Evolutionary conservation across 2,113 vertebrate genomes (phyloP), one percentile per base, ranked within the genome.

Genomic region (Pachycephala philippinensis): DNA sequence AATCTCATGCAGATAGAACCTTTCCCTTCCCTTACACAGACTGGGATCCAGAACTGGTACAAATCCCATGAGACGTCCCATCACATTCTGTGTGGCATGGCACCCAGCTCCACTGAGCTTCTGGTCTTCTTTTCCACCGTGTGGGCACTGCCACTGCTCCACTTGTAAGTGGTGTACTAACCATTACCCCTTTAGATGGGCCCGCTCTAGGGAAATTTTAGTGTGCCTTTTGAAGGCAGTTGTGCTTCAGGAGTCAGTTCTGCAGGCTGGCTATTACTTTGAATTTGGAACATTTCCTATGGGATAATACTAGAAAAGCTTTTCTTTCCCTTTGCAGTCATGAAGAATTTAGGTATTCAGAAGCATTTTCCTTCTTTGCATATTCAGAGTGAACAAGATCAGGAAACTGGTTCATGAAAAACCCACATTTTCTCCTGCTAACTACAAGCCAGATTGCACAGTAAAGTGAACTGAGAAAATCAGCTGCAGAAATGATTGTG

Each of bases 381-480:
- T 84, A 93, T 70, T 76, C 15, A 66, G 53, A 59, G 30, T 52
- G 52, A 84, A 63, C 15, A 84, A 74, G 74, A 81, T 93, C 52
- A 75, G 65, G 65, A 89, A 89, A 84, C 52, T 80, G 19, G 33
- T 89, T 89, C 69, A 53, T 81, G 49, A 4, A 53, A 92, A 56
- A 12, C 1, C 21, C 35, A 69, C 47, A 27, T 40, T 84, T 89
- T 76, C 47, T 89, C 47, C 53, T 77, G 13, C 60, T 84, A 77
- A 61, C 81, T 91, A 40, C 5, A 2, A 95, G 33, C 45, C 80
- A 87, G 64, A 84, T 88, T 86, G 85, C 49, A 56, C 70, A 44
- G 70, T 64, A 37, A 45, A 85, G 53, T 33, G 66, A 93, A 72
- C 66, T 56, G 70, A 93, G 60, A 92, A 90, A 93, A 79, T 88